Evolutionary conservation across 2,888 invertebrate species (phyloP).

Genomic region (Philonicus albiceps): DNA sequence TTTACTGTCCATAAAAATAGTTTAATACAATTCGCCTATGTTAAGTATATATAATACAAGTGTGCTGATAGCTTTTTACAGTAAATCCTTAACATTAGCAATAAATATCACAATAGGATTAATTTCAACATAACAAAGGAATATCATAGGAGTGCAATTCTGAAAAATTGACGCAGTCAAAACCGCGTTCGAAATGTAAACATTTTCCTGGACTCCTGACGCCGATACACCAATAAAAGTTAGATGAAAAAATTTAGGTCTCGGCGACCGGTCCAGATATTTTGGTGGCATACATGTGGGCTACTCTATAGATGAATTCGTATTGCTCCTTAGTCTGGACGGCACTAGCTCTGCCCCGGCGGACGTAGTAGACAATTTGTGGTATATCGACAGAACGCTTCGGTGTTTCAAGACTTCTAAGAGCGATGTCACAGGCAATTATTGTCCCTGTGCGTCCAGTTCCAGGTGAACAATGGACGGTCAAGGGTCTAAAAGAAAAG

Average conservation of each 20-base stretch:
- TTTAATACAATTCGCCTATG: slow-evolving; percentile 24
- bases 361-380: slow-evolving; percentile 81
- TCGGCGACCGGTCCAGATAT: slow-evolving; percentile 77
- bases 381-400: slow-evolving; percentile 85
- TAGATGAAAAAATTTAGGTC: slow-evolving; percentile 51
- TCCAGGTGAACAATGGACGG: slow-evolving; percentile 87
- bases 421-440: slow-evolving; percentile 85
- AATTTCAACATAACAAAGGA: slow-evolving; percentile 46
- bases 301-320: slow-evolving; percentile 89
- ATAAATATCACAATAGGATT: slow-evolving; percentile 49
- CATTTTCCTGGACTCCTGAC: background rate
- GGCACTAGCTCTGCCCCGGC: slow-evolving; percentile 87
- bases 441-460: slow-evolving; percentile 90
- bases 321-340: slow-evolving; percentile 93
- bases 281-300: slow-evolving; percentile 84
- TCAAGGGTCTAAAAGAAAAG: slow-evolving; percentile 70
- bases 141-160: slow-evolving; percentile 38
- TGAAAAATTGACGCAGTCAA: background rate
- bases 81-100: slow-evolving; percentile 41
- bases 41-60: slow-evolving; percentile 34
- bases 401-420: slow-evolving; percentile 82
- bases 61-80: slow-evolving; percentile 22
- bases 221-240: background rate
- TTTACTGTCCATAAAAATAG: slow-evolving; percentile 23
- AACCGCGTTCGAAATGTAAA: background rate